Base-by-base conservation (phyloP, 2,113 vertebrate species). In the Gavia stellata region DNA sequence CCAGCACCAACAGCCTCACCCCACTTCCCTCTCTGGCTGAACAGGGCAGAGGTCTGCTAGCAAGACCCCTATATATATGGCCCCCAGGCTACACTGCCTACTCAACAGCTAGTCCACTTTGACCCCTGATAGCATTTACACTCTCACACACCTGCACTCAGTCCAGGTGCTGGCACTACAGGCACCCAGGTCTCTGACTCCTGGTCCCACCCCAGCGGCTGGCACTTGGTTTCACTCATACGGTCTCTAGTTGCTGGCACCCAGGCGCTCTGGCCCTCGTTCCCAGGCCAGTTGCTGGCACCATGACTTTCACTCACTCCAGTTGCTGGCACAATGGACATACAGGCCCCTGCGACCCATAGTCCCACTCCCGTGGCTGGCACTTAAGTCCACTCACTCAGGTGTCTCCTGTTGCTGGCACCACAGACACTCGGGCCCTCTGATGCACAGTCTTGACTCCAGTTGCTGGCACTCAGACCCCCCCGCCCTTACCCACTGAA, bases 51-150 rank as follows among this genome's bases (percentile, higher is more conserved):
- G 42, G 1, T 23, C 17, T 80, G 34, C 92, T 23, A 50, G n/a
- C 23, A 20, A 53, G 31, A 42, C 18, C 24, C 14, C 12, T 7
- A 17, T 18, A 18, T 20, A 3, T 5, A 9, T 24, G 45, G 83
- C 68, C 68, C 47, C 59, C 58, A 8, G 81, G 28, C 29, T 14
- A 3, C 12, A 36, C 8, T 47, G 20, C 34, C 73, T 38, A 5
- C 34, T 38, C 0, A 2, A 11, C 62, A 33, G 34, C 50, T 52
- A 19, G 24, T 4, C 38, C 9, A 1, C 25, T 33, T n/a, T 20
- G 36, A 33, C 26, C 52, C 56, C 81, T 4, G 10, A 10, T 3
- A 10, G 17, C 56, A 5, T 28, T 31, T 47, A 47, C 16, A 31
- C 26, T 21, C 33, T 77, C 2, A 1, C 40, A 47, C 34, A 29